phyloP scores from a whole-genome alignment of 1,140 invertebrate species.

The Temnothorax curvispinosus region DNA sequence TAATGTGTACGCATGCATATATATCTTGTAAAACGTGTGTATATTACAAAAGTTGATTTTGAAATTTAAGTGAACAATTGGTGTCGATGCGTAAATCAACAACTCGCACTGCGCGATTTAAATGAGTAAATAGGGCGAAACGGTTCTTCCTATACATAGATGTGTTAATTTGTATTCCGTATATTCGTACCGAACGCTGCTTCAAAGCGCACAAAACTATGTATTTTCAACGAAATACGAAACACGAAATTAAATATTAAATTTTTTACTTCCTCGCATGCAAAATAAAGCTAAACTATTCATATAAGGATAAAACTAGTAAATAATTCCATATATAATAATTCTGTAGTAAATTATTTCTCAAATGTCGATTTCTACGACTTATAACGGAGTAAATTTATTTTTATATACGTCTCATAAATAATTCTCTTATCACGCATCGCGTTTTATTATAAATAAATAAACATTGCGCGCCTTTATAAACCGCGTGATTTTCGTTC shows the following conservation, averaged over 20 bases:
- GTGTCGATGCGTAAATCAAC: background rate
- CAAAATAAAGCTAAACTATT: background rate
- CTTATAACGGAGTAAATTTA: background rate
- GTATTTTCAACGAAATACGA: background rate
- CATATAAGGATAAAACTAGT: background rate
- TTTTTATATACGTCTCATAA: background rate
- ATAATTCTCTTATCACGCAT: background rate
- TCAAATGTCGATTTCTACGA: background rate
- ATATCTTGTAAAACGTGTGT: conserved; percentile 22
- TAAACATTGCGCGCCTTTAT: background rate
- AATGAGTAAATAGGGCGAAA: background rate
- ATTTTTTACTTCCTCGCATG: background rate
- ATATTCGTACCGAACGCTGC: background rate
- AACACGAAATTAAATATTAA: background rate
- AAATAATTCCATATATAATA: background rate
- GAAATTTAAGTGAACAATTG: conserved; percentile 20
- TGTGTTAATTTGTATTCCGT: background rate
- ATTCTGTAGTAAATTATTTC: background rate
- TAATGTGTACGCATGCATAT: conserved; percentile 41
- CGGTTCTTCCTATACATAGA: background rate
- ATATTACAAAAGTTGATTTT: conserved; percentile 21
- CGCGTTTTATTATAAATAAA: conserved; percentile 10
- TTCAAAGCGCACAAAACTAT: background rate
- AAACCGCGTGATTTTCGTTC: conserved; percentile 11
- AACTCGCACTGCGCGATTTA: background rate